A percentile compares a stretch with the other conserved stretches of the same genome.
phyloP scores from a whole-genome alignment of 2,113 vertebrate genomes.

The Zosterops hypoxanthus region DNA sequence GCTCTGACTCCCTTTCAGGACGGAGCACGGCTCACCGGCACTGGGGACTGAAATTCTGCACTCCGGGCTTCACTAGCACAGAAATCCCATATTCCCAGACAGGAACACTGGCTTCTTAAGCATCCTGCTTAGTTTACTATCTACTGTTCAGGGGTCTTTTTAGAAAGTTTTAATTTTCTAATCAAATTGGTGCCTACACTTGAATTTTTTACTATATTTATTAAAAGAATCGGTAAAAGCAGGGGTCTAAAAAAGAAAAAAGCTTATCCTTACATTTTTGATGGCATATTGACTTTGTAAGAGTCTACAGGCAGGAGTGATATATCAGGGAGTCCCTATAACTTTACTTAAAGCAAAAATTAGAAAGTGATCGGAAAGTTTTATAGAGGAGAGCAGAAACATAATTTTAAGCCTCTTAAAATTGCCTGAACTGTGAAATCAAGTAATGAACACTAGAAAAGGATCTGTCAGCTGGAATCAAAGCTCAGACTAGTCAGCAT shows the following conservation, averaged over 20 bases:
- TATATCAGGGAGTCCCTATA: slow-evolving; percentile 5
- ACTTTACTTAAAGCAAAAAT: slow-evolving; percentile 67
- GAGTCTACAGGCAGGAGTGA: not conserved
- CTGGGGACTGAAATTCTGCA: not conserved
- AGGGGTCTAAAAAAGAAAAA: not conserved
- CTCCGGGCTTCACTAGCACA: not conserved
- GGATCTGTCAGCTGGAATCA: slow-evolving; percentile 90
- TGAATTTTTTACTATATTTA: not conserved
- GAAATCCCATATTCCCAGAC: not conserved
- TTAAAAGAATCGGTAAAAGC: not conserved
- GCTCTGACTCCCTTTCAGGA: not conserved
- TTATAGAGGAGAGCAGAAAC: slow-evolving; percentile 70
- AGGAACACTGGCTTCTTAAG: not conserved
- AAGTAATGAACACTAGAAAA: slow-evolving; percentile 89
- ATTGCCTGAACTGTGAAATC: slow-evolving; percentile 83
- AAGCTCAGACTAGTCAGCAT: slow-evolving; percentile 83
- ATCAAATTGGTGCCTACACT: not conserved
- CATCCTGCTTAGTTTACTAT: not conserved
- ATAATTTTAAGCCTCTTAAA: slow-evolving; percentile 78
- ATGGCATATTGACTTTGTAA: slow-evolving; percentile 26
- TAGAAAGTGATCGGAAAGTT: slow-evolving; percentile 70
- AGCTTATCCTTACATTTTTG: not conserved
- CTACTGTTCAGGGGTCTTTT: not conserved
- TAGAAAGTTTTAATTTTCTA: not conserved
- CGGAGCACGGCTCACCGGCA: not conserved